Conservation (phyloP, 2,113 vertebrate species). For the Callipepla californica region DNA sequence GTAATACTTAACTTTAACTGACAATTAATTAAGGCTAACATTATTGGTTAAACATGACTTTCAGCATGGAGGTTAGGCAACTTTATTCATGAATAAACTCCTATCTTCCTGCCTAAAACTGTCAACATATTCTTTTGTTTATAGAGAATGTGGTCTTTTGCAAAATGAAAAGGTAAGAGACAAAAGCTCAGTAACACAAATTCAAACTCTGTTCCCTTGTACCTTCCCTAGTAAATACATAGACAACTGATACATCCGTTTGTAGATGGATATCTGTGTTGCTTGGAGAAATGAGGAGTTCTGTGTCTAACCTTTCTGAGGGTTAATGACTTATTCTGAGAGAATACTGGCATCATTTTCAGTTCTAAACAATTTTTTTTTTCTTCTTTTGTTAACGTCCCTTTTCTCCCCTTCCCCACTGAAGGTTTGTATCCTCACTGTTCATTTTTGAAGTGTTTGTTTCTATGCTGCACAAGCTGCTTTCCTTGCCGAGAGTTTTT, state of each 20-base stretch:
- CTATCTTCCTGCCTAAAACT: constrained; percentile 99
- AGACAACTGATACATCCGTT: constrained; percentile 77
- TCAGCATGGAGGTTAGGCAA: constrained; percentile 99
- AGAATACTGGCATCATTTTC: constrained; percentile 39
- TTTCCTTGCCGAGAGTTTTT: neutral
- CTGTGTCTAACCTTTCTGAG: constrained; percentile 64
- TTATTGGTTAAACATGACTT: constrained; percentile 86
- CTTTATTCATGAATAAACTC: constrained; percentile 94
- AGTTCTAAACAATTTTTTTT: constrained; percentile 52
- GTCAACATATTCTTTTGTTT: constrained; percentile 99
- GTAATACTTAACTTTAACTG: constrained; percentile 81
- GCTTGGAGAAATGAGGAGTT: constrained; percentile 78
- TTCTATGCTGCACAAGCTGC: constrained; percentile 31
- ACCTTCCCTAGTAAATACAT: constrained; percentile 84
- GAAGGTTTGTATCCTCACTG: constrained; percentile 78
- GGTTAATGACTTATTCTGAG: constrained; percentile 55
- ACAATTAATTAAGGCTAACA: constrained; percentile 84
- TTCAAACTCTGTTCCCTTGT: constrained; percentile 90
- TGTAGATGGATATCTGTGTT: constrained; percentile 82
- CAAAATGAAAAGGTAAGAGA: constrained; percentile 99
- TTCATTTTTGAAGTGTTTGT: constrained; percentile 44
- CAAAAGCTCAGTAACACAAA: constrained; percentile 97
- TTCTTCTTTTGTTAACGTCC: constrained; percentile 64
- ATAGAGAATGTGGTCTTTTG: constrained; percentile 99
- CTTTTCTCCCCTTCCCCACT: constrained; percentile 56